Percentiles rank a stretch among this genome's conserved stretches.
Evolutionary conservation across 2,797 vertebrate genomes (phyloP).

Genomic region (Fistularia tabacaria): DNA sequence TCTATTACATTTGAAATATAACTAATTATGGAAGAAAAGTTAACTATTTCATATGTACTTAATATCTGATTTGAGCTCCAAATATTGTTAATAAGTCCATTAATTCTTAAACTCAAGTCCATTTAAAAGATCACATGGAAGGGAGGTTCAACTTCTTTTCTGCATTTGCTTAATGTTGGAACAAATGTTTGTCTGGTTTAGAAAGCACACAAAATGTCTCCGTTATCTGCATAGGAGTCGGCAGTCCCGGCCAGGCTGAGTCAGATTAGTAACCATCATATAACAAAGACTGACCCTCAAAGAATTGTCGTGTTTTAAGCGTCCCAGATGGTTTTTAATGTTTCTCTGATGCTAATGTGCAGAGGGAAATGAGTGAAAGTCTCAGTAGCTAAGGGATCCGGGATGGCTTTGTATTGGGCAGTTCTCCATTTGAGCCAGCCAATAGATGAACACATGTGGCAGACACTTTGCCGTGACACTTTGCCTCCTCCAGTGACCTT

Average conservation of each 20-base stretch:
- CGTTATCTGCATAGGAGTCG: conserved; percentile 12
- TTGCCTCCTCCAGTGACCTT: conserved; percentile 50
- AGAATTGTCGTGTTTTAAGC: conserved; percentile 52
- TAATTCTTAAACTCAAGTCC: conserved; percentile 2
- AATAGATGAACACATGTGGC: conserved; percentile 59
- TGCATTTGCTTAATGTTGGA: conserved; percentile 7
- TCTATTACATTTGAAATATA: no score
- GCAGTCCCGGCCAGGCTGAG: conserved; percentile 19
- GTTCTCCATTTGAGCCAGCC: conserved; percentile 42
- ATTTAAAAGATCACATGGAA: not conserved
- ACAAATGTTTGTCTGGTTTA: conserved; percentile 8
- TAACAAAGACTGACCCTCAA: conserved; percentile 50
- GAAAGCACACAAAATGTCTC: conserved; percentile 4
- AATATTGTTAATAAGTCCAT: not conserved
- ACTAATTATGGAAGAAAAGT: no score
- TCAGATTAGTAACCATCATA: conserved; percentile 40
- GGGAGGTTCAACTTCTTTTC: not conserved
- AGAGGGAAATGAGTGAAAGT: conserved; percentile 45
- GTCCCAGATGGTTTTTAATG: conserved; percentile 70
- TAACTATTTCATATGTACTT: no score
- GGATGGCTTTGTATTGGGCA: conserved; percentile 50
- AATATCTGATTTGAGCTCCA: not conserved
- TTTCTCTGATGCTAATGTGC: conserved; percentile 56
- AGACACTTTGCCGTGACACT: conserved; percentile 45
- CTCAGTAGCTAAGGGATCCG: conserved; percentile 34